Base-by-base conservation (phyloP, 2,888 invertebrate genomes). In the Dynastes hyllus region DNA sequence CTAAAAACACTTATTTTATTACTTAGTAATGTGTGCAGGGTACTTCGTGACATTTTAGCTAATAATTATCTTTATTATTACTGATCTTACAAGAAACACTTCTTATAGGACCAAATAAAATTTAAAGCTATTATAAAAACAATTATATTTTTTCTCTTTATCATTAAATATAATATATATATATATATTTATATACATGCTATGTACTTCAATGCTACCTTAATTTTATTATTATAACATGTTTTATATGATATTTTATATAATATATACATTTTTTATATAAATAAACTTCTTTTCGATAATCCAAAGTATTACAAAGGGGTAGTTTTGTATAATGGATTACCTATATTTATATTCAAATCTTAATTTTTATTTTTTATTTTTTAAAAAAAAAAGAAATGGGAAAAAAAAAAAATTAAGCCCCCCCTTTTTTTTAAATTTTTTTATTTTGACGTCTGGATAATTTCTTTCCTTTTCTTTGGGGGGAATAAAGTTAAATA, bases 181-280 rank as follows among this genome's bases (percentile, higher is more conserved):
- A 51, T 70, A 45, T 75, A 75, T 67, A 50, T 13, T 40, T 78
- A 75, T 79, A 79, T 76, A 79, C 76, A 79, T 53, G 55, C 76
- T 79, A 76, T 78, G 76, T 76, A 76, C 71, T 79, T 76, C 27
- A 76, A 61, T 63, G 70, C 79, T 79, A 79, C 70, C n/a, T 63
- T 63, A 13, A 29, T 63, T 69, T 51, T 27, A 69, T 45, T 11
- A 45, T 78, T 87, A 86, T 84, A 85, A 86, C 87, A 87, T 85
- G 83, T 77, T 79, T 83, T 84, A 83, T 85, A 85, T 84, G 84
- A 82, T 84, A 82, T 82, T 80, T 78, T 75, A 76, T 77, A 78
- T 75, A 45, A 75, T 79, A 82, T 83, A 81, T 81, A 80, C 81
- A 83, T 78, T 58, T 80, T 45, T 79, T 78, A 80, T 80, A 81